Base-by-base conservation (phyloP, 1,140 invertebrate species). In the Trichogramma pretiosum region DNA sequence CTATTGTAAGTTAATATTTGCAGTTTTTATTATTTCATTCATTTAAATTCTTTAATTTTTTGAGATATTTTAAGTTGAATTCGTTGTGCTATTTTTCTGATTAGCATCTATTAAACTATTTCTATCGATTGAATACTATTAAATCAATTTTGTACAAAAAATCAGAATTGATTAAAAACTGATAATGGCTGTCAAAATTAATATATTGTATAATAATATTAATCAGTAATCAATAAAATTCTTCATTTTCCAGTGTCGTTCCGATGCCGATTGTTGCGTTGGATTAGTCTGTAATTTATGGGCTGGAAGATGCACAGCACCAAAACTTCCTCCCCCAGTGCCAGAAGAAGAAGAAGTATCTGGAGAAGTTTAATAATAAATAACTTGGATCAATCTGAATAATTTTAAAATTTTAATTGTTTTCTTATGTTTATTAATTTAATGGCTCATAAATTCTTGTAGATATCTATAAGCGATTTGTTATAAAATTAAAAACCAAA, bases 261-360 rank as follows among this genome's bases (percentile, higher is more conserved):
- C 2, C 1, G 16, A 42, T 13, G 3, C 1, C 7, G 50, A 61
- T 0, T 61, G 59, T 11, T 58, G 59, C 21, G 1, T 2, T 5
- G 19, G 16, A 9, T 44, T 47, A 0, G 3, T 37, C 2, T 61
- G 58, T 30, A 52, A 58, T 10, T 47, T 34, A 8, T 54, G 49
- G 46, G 48, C 49, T 19, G 3, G 8, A 1, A 38, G 44, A 17
- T 59, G 58, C 21, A 53, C 46, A 1, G 46, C 41, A 23, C 14
- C 26, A n/a, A 43, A 35, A 24, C 19, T 11, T 1, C 48, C 10
- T 4, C 30, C 13, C 13, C 22, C 18, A 19, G 7, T 2, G 10
- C 36, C 11, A 11, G 9, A 2, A 26, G 26, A 30, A 9, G 1
- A 21, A 21, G 13, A n/a, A n/a, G 14, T 21, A 1, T 4, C 17